Evolutionary conservation across 1,140 invertebrate genomes (phyloP).

Genomic region (Drosophila truncata): DNA sequence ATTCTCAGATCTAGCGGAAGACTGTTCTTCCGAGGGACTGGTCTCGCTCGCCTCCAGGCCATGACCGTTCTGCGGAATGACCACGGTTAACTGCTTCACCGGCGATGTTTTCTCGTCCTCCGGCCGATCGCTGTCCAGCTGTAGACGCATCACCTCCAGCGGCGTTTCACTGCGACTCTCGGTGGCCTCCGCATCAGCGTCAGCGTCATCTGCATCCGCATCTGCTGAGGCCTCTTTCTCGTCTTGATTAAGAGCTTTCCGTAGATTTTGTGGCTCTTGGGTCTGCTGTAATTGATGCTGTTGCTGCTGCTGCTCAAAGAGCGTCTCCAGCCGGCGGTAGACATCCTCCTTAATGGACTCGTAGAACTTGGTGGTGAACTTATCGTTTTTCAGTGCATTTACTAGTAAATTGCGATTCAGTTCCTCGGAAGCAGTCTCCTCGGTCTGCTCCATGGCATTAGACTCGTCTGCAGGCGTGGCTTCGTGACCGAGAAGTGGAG

Average conservation of each 20-base stretch:
- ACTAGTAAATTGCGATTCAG: slow-evolving; percentile 81
- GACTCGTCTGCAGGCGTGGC: slow-evolving; percentile 47
- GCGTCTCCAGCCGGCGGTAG: slow-evolving; percentile 89
- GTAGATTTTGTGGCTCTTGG: slow-evolving; percentile 83
- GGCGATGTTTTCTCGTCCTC: slow-evolving; percentile 62
- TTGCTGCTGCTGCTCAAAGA: slow-evolving; percentile 88
- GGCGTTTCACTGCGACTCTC: slow-evolving; percentile 68
- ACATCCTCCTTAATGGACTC: slow-evolving; percentile 89
- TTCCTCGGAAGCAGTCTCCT: slow-evolving; percentile 80
- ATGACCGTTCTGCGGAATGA: slow-evolving; percentile 19
- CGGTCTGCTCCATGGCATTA: slow-evolving; percentile 63
- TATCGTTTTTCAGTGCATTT: slow-evolving; percentile 82
- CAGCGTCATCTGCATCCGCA: slow-evolving; percentile 22
- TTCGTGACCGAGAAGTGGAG: slow-evolving; percentile 53
- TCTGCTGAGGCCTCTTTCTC: slow-evolving; percentile 9
- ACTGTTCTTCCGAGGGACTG: slow-evolving; percentile 9
- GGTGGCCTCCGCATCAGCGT: slow-evolving; percentile 49
- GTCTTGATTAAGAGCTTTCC: slow-evolving; percentile 64
- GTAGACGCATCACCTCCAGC: slow-evolving; percentile 22
- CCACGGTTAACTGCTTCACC: slow-evolving; percentile 10
- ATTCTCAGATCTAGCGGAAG: slow-evolving; percentile 19
- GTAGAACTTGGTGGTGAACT: slow-evolving; percentile 88
- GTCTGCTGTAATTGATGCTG: slow-evolving; percentile 83
- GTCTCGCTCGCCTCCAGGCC: slow-evolving; percentile 22
- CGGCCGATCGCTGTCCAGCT: slow-evolving; percentile 59